These are phyloP conservation scores for Zaprionus vittiger DNA, from an alignment of 1,140 invertebrate genomes.

Conservation along the genomic window DNA sequence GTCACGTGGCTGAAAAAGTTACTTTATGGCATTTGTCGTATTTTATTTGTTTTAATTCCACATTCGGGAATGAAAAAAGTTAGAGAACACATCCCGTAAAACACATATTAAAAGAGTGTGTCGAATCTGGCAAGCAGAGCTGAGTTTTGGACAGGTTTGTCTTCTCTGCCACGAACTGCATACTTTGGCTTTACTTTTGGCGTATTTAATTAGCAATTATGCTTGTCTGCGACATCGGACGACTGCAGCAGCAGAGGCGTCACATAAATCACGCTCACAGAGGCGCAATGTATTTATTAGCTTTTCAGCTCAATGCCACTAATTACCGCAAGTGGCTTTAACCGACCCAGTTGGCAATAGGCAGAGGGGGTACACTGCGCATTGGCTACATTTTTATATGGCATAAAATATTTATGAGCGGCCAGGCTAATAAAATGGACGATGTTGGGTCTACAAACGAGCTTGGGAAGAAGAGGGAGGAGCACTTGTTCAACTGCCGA, in stretches of 20 bases:
- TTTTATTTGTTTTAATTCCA: slow-evolving; percentile 56
- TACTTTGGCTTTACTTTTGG: background rate
- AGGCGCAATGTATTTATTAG: slow-evolving; percentile 66
- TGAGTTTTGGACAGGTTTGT: background rate
- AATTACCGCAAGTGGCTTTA: slow-evolving; percentile 73
- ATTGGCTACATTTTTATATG: slow-evolving; percentile 65
- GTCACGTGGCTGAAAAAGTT: slow-evolving; percentile 47
- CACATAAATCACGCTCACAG: slow-evolving; percentile 58
- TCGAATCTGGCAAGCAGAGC: background rate
- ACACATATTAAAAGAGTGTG: slow-evolving; percentile 15
- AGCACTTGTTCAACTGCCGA: slow-evolving; percentile 43
- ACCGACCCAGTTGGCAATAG: slow-evolving; percentile 24
- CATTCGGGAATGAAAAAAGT: slow-evolving; percentile 22
- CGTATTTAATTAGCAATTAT: slow-evolving; percentile 69
- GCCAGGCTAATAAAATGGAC: slow-evolving; percentile 62
- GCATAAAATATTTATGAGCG: slow-evolving; percentile 78
- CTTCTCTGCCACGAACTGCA: background rate
- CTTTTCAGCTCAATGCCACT: slow-evolving; percentile 75
- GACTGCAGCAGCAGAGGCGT: background rate
- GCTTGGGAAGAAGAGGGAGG: background rate
- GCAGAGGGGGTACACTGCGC: slow-evolving; percentile 1
- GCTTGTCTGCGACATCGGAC: slow-evolving; percentile 50
- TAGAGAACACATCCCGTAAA: slow-evolving; percentile 1
- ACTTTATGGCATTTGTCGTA: slow-evolving; percentile 35
- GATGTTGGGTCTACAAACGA: slow-evolving; percentile 29